A percentile compares a stretch with the other conserved stretches of the same genome.
Conservation (phyloP, 2,888 invertebrate species). For the Apamea epomidion region DNA sequence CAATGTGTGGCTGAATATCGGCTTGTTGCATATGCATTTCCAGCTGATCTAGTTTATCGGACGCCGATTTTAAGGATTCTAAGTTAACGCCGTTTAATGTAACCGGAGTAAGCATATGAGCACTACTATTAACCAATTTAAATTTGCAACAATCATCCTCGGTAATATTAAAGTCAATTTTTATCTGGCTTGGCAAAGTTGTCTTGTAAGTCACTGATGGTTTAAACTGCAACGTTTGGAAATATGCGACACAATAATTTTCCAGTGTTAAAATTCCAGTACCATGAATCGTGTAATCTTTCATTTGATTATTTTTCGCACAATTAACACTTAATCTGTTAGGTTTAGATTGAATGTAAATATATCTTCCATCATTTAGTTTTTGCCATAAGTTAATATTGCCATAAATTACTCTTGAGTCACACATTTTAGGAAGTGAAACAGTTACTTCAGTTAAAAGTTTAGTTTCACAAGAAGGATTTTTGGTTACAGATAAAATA, state of each 20-base stretch:
- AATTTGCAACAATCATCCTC: constrained; percentile 45
- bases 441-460: constrained; percentile 22
- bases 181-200: constrained; percentile 25
- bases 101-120: constrained; percentile 21
- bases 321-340: constrained; percentile 37
- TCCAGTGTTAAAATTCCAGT: constrained; percentile 31
- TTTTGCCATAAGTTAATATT: constrained; percentile 48
- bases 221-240: constrained; percentile 41
- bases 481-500: constrained; percentile 18
- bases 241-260: constrained; percentile 37
- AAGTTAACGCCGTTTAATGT: constrained; percentile 36
- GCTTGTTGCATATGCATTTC: constrained; percentile 14
- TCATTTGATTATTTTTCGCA: background rate
- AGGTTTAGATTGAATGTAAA: constrained; percentile 48
- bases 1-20: constrained; percentile 14
- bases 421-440: constrained; percentile 28
- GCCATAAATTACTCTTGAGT: constrained; percentile 36
- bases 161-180: constrained; percentile 34
- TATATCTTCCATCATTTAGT: constrained; percentile 46
- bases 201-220: constrained; percentile 27
- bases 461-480: constrained; percentile 40
- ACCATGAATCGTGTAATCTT: constrained; percentile 27
- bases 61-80: constrained; percentile 26
- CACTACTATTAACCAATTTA: constrained; percentile 24
- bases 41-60: constrained; percentile 38